phyloP scores from a whole-genome alignment of 2,888 invertebrate genomes.

The Neoitamus cyanurus region DNA sequence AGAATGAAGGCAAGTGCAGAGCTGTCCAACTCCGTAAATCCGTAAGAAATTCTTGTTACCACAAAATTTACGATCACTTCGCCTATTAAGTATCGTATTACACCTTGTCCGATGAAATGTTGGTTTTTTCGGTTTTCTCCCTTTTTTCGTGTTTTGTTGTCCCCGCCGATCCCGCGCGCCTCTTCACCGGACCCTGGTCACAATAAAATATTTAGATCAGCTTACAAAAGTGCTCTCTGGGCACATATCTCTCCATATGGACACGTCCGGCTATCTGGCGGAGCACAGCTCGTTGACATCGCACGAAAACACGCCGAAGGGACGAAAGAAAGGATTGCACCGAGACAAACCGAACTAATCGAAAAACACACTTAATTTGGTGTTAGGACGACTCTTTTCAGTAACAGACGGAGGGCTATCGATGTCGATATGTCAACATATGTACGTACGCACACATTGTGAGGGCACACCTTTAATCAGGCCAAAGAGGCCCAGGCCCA shows the following conservation, averaged over 20 bases:
- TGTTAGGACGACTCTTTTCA: constrained; percentile 25
- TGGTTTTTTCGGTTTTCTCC: constrained; percentile 43
- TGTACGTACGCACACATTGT: constrained; percentile 15
- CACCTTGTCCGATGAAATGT: constrained; percentile 57
- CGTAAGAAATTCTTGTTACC: constrained; percentile 53
- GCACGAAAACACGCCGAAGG: background rate
- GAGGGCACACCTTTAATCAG: constrained; percentile 41
- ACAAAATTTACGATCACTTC: constrained; percentile 57
- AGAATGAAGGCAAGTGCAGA: constrained; percentile 43
- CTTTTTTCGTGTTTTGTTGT: constrained; percentile 33
- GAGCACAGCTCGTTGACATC: background rate
- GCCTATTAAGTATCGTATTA: constrained; percentile 57
- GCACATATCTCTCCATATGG: constrained; percentile 21
- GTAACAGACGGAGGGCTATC: constrained; percentile 28
- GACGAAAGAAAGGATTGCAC: constrained; percentile 29
- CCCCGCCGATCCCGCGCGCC: constrained; percentile 31
- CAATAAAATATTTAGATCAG: constrained; percentile 49
- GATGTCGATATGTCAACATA: constrained; percentile 51
- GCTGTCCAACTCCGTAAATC: constrained; percentile 28
- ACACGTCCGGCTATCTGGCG: background rate
- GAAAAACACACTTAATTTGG: constrained; percentile 44
- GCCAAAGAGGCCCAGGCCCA: background rate
- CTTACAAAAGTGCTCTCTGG: constrained; percentile 23
- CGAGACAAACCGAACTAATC: constrained; percentile 17
- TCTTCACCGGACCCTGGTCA: background rate